These are phyloP conservation scores for Nomada lathburiana DNA, from an alignment of 2,888 invertebrate genomes.

Conservation along the genomic window DNA sequence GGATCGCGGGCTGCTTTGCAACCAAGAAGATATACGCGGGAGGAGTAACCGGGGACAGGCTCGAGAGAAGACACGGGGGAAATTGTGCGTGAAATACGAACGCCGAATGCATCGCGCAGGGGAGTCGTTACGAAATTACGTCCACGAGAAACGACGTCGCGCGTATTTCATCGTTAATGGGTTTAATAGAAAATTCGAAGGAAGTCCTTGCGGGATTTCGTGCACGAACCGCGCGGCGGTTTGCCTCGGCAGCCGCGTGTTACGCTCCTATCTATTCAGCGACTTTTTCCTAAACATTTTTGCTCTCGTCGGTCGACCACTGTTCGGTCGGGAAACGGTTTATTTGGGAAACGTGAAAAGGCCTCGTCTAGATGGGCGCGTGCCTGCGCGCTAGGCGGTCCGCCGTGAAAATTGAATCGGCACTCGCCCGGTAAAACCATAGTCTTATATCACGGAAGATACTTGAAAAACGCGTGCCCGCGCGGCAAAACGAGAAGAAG, in stretches of 20 bases:
- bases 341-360: conserved; percentile 40
- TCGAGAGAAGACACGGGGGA: neutral
- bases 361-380: neutral
- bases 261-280: neutral
- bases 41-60: neutral
- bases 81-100: conserved; percentile 19
- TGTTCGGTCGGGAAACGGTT: neutral
- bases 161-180: conserved; percentile 52
- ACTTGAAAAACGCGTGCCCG: neutral
- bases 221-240: neutral
- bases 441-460: conserved; percentile 2
- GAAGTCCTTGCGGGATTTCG: neutral
- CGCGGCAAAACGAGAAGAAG: neutral
- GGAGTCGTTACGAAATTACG: conserved; percentile 17
- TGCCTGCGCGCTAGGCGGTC: neutral
- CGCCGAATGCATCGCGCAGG: neutral
- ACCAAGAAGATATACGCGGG: neutral
- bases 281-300: neutral
- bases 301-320: neutral
- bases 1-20: neutral
- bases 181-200: conserved; percentile 58
- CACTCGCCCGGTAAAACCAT: conserved; percentile 6
- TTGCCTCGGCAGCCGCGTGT: no score
- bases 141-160: conserved; percentile 6
- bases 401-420: conserved; percentile 46